These are phyloP conservation scores for Threskiornis aethiopicus DNA, from an alignment of 2,797 vertebrate genomes.

Conservation along the genomic window DNA sequence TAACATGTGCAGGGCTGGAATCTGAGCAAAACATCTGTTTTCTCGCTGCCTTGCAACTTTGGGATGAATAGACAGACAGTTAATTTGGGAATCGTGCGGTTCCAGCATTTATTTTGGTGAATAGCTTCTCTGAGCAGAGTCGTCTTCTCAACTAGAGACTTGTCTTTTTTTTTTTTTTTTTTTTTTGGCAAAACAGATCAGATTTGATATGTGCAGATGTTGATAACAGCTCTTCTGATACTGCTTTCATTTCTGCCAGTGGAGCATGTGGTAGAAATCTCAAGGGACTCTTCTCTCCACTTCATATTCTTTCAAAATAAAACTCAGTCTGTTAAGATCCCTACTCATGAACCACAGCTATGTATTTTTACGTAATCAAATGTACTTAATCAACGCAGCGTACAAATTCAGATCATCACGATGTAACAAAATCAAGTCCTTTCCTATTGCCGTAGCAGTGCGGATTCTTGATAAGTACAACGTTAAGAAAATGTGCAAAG, in stretches of 20 bases:
- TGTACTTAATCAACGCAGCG: neutral
- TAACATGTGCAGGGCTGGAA: neutral
- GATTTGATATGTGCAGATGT: constrained; percentile 19
- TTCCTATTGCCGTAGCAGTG: neutral
- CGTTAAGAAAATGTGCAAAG: neutral
- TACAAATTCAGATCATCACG: neutral
- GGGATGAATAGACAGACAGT: neutral
- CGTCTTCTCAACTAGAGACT: constrained; percentile 5
- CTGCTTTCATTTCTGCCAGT: neutral
- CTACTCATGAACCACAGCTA: neutral
- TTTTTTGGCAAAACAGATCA: neutral
- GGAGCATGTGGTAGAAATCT: neutral
- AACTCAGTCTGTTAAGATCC: neutral
- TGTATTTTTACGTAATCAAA: neutral
- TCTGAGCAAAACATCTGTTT: neutral
- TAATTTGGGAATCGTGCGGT: neutral
- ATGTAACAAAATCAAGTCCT: neutral
- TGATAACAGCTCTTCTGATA: neutral
- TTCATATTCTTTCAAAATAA: neutral
- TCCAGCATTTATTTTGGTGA: constrained; percentile 18
- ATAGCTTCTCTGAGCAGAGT: constrained; percentile 31
- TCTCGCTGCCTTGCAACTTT: neutral
- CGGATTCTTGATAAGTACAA: neutral
- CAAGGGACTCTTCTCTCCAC: neutral
- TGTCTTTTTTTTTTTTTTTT: neutral